Percentiles rank a stretch among this genome's conserved stretches.
Conservation (phyloP, 2,113 vertebrate species). For the Hippopotamus amphibius region DNA sequence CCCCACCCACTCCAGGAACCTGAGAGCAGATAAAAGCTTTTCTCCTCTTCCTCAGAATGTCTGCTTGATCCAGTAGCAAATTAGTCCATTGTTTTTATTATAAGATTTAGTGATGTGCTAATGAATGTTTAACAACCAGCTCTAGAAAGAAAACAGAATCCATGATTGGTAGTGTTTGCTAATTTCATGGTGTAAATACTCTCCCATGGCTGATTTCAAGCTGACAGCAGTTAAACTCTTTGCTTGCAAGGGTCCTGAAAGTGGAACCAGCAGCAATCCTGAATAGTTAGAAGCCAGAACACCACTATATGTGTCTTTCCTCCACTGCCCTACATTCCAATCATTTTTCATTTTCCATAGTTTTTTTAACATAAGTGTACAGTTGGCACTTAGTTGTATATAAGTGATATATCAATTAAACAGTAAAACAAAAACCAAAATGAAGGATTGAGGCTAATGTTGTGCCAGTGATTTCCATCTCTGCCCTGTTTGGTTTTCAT, state of each 20-base stretch:
- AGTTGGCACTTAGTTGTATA: neutral
- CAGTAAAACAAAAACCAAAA: neutral
- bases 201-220: neutral
- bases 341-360: neutral
- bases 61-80: neutral
- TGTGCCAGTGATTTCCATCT: neutral
- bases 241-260: neutral
- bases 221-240: neutral
- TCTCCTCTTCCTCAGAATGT: neutral
- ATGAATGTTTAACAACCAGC: neutral
- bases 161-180: neutral
- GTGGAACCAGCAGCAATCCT: neutral
- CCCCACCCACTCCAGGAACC: neutral
- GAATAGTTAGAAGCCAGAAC: neutral
- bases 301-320: neutral
- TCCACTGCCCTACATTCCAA: neutral
- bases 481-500: neutral
- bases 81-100: neutral
- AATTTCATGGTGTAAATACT: neutral
- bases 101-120: neutral
- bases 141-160: neutral
- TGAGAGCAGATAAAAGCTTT: slow-evolving; percentile 30
- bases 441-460: neutral
- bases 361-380: neutral
- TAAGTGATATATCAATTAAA: neutral